These are phyloP conservation scores for Sandelia bainsii DNA, from an alignment of 2,797 vertebrate genomes.

Conservation along the genomic window DNA sequence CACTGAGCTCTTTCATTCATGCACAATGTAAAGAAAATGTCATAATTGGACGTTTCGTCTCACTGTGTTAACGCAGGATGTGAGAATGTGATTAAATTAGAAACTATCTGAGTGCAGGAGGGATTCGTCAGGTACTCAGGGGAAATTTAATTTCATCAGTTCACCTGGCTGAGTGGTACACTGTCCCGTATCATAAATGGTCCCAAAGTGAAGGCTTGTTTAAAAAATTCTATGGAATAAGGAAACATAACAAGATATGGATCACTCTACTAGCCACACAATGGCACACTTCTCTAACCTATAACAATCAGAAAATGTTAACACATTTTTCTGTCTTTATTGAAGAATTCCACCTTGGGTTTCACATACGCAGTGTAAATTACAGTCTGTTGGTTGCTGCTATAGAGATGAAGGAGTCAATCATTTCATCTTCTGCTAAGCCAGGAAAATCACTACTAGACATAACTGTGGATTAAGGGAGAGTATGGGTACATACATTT, in stretches of 20 bases:
- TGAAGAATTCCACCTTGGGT: slow-evolving; percentile 6
- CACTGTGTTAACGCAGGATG: slow-evolving; percentile 5
- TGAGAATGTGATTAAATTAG: slow-evolving; percentile 25
- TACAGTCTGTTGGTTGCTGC: slow-evolving; percentile 35
- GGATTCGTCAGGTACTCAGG: slow-evolving; percentile 4
- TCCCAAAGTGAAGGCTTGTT: neutral
- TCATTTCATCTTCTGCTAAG: neutral
- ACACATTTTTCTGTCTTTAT: neutral
- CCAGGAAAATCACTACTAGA: neutral
- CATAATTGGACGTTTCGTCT: slow-evolving; percentile 14
- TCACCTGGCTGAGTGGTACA: neutral
- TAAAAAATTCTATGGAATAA: too few relatives aligned
- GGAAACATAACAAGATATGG: too few relatives aligned
- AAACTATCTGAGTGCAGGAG: slow-evolving; percentile 14
- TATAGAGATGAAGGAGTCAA: slow-evolving; percentile 22
- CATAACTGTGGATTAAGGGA: neutral
- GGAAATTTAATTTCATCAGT: slow-evolving; percentile 27
- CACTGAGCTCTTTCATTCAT: neutral
- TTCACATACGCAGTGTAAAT: slow-evolving; percentile 22
- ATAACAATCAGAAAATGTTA: too few relatives aligned
- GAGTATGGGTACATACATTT: neutral
- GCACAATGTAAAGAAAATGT: slow-evolving; percentile 1
- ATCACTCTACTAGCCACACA: too few relatives aligned
- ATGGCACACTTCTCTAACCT: too few relatives aligned
- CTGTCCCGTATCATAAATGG: slow-evolving; percentile 7